phyloP scores from a whole-genome alignment of 2,797 vertebrate genomes.

The Paramormyrops hopkinsi region DNA sequence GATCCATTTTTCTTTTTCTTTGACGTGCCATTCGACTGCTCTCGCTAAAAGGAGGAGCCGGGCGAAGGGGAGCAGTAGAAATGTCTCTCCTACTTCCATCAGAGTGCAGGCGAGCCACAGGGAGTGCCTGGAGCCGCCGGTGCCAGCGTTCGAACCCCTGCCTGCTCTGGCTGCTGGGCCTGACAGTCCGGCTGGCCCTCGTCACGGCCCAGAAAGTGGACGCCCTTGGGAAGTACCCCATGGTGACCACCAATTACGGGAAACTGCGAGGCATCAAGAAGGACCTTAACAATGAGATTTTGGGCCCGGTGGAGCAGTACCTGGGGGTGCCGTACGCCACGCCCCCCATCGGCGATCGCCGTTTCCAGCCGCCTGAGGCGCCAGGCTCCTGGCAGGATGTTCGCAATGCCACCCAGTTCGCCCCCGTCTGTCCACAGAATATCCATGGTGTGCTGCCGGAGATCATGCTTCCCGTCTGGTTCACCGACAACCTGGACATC shows the following conservation, averaged over 20 bases:
- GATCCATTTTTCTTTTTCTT: background rate
- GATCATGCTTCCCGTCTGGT: conserved; percentile 91
- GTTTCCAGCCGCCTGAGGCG: conserved; percentile 83
- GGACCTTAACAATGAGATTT: conserved; percentile 86
- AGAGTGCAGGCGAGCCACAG: conserved; percentile 36
- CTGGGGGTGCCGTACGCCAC: conserved; percentile 85
- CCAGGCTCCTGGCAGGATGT: conserved; percentile 85
- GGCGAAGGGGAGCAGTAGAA: background rate
- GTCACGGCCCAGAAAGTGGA: conserved; percentile 62
- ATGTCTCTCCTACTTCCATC: conserved; percentile 44
- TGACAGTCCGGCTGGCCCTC: conserved; percentile 54
- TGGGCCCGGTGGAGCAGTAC: conserved; percentile 85
- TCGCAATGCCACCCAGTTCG: conserved; percentile 83
- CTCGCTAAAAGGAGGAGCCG: conserved; percentile 29
- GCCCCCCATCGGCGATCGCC: conserved; percentile 76
- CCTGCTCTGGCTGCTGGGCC: conserved; percentile 51
- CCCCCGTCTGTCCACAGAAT: conserved; percentile 87
- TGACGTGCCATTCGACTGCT: background rate
- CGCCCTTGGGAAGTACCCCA: conserved; percentile 64
- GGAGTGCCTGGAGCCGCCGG: conserved; percentile 36
- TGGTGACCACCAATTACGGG: conserved; percentile 83
- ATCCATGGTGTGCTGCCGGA: conserved; percentile 82
- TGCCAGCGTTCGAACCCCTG: conserved; percentile 46
- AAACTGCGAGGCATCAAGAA: conserved; percentile 79
- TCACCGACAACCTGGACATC: conserved; percentile 86